These are phyloP conservation scores for Mus caroli DNA, from an alignment of 2,797 vertebrate genomes.

Conservation along the genomic window DNA sequence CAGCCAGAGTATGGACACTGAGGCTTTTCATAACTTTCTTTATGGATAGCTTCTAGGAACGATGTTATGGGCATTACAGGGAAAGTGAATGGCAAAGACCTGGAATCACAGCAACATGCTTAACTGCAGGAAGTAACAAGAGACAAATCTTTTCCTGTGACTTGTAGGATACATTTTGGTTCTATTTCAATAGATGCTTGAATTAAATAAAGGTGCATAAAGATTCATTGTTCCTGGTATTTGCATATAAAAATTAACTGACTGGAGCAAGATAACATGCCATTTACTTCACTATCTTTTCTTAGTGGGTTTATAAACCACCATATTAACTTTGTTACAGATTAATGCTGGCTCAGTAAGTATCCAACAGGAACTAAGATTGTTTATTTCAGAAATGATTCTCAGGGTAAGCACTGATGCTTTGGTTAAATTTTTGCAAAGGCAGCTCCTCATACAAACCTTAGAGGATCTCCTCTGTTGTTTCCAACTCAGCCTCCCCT, in stretches of 20 bases:
- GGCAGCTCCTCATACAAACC: not conserved
- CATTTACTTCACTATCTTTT: not conserved
- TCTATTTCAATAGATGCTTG: not conserved
- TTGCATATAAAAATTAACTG: not conserved
- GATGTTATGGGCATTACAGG: conserved; percentile 49
- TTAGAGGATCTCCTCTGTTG: not conserved
- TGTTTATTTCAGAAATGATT: conserved; percentile 2
- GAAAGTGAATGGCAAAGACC: conserved; percentile 2
- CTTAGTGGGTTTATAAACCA: not conserved
- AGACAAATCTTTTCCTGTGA: not conserved
- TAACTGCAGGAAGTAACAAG: conserved; percentile 58
- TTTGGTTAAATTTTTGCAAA: not conserved
- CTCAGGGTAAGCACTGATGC: not conserved
- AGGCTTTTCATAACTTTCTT: conserved; percentile 60
- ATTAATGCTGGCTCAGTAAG: not conserved
- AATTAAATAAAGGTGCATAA: not conserved
- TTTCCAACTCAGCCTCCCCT: not conserved
- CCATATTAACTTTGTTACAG: not conserved
- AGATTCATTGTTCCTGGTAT: not conserved
- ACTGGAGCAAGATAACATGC: not conserved
- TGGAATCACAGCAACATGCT: not conserved
- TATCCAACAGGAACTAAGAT: not conserved
- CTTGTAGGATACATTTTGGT: not conserved
- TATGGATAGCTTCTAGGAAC: conserved; percentile 70
- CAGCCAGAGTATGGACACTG: not conserved